Evolutionary conservation across 2,888 invertebrate genomes (phyloP), one percentile per base, ranked within the genome.

Genomic region (Fissipunctia ypsillon): DNA sequence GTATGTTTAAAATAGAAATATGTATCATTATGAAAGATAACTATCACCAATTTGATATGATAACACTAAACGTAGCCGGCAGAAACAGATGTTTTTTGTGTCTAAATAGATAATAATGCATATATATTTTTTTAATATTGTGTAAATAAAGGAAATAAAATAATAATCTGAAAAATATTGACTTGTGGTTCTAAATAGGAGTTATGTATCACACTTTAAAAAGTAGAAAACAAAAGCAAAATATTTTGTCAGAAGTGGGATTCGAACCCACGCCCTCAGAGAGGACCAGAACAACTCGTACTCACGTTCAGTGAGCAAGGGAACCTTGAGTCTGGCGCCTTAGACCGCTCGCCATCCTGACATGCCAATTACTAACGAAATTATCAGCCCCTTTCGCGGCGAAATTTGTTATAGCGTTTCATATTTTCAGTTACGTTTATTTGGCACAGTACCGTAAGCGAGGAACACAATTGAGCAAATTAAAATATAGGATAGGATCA

Each of bases 261-360:
- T 78, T 71, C n/a, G 70, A 76, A 75, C 76, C 68, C 59, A 68
- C 69, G 50, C 77, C 76, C 76, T 76, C 74, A 59, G 57, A 75
- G 68, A 59, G 67, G 74, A 75, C 67, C 50, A 75, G 74, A 67
- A 59, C 67, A 76, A 45, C 68, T 76, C 76, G 10, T 2, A 52
- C 76, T 59, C 43, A 52, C 28, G 10, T 59, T 59, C 31, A 69
- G 60, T 75, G 7, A 76, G 52, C 60, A 69, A 76, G 75, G 69
- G 2, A 69, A 4, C 77, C 69, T 76, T 76, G 48, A 76, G 74
- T 67, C 54, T 73, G 73, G 73, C 75, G 73, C 73, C 75, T 73
- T 73, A 73, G 73, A 73, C 73, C 73, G 73, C 73, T 73, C 75
- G 75, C 73, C 75, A 73, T 73, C 73, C 75, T 73, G 65, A 73